Base-by-base conservation (phyloP, 1,140 invertebrate species). In the Cydia pomonella region DNA sequence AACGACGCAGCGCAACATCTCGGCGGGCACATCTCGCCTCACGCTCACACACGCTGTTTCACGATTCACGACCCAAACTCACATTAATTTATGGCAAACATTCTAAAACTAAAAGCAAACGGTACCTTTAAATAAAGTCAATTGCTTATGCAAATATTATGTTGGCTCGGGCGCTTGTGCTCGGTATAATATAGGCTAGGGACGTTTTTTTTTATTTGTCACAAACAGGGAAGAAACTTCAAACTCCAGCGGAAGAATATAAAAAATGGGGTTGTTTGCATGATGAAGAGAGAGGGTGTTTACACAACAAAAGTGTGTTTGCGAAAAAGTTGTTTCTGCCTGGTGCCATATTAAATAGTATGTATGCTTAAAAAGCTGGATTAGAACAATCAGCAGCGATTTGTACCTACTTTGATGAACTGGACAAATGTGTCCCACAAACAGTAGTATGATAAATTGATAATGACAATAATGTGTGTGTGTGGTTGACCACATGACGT, bases 11-110 rank as follows among this genome's bases (percentile, higher is more conserved):
- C 25, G 69, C 69, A 16, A 38, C 29, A 72, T 5, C 66, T 29
- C 64, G 25, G 23, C 66, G 18, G 25, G 27, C 29, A 44, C 29
- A 72, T 0, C 41, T 21, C 71, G 64, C 27, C n/a, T 41, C 71
- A 50, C 53, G 12, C 72, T 41, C 71, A 27, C 69, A 75, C 72
- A 73, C 73, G 72, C 23, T 80, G 75, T 82, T 77, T 81, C 76
- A 77, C 77, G 76, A 79, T 77, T 81, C 76, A 77, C 77, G 76
- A 79, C 81, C 76, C 73, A 69, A n/a, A 38, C 72, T 69, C 66
- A 76, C 72, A 80, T 81, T 85, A 82, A 84, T 82, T 86, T 84
- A 83, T 80, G 79, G 79, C 82, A 76, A 83, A 75, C 75, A 71
- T 78, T 74, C 80, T 84, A 85, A 86, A 78, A 76, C 50, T 73